Base-by-base conservation (phyloP, 1,140 invertebrate genomes). In the Pogonus chalceus region DNA sequence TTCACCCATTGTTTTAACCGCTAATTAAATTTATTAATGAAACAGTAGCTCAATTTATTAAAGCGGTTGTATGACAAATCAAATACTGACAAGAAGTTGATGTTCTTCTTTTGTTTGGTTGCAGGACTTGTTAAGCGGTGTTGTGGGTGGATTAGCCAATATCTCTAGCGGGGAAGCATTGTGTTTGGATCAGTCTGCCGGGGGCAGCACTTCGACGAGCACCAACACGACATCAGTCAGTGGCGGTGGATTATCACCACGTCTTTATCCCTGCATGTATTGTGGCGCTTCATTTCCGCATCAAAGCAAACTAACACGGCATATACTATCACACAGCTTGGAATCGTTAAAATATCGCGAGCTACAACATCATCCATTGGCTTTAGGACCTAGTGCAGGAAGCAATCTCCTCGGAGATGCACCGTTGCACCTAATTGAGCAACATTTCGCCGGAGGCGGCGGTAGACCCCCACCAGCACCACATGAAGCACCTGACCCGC, bases 41-140 rank as follows among this genome's bases (percentile, higher is more conserved):
- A 14, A 35, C 14, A 7, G 31, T 9, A 14, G 7, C 31, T 7
- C 14, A 35, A 35, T 9, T 9, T 35, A 14, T 9, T 35, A n/a
- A n/a, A n/a, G n/a, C n/a, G n/a, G n/a, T n/a, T n/a, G n/a, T n/a
- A n/a, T n/a, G n/a, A 46, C 18, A 46, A 16, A 46, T 16, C 7
- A 46, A 46, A 18, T n/a, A 51, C 7, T 50, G 57, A 68, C 76
- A 88, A 89, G 87, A 90, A 90, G 87, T 90, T 90, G 87, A 89
- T 88, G 84, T 84, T 83, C 80, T 82, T 78, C 73, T 72, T 87
- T 85, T 87, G 85, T 87, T 87, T 87, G 82, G 85, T 88, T 89
- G 83, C 86, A 90, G 87, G 86, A 88, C 79, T 78, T 80, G 74
- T 84, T 84, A 78, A 80, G 83, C 78, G 80, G 82, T 71, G 77